Evolutionary conservation across 2,888 invertebrate genomes (phyloP).

Genomic region (Formica aserva): DNA sequence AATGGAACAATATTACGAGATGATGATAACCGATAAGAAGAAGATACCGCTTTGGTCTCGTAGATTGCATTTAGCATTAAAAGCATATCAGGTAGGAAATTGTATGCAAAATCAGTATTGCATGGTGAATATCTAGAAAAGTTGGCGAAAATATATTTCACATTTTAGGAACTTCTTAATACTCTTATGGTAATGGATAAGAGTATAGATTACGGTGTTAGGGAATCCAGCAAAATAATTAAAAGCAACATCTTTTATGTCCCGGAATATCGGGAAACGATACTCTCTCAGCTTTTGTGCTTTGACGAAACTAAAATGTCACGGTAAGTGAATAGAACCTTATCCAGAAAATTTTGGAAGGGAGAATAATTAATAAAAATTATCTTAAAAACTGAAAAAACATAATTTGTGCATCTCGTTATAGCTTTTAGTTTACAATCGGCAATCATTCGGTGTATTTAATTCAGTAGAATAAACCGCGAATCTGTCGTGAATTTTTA

Average conservation of each 20-base stretch:
- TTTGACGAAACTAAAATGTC: constrained; percentile 96
- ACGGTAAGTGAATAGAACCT: constrained; percentile 87
- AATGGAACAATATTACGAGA: constrained; percentile 94
- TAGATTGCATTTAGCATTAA: constrained; percentile 94
- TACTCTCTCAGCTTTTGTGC: constrained; percentile 92
- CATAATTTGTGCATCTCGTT: not conserved
- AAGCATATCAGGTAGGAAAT: constrained; percentile 88
- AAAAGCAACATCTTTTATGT: constrained; percentile 97
- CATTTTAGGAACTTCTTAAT: constrained; percentile 92
- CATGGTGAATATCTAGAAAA: not conserved
- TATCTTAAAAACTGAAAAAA: not conserved
- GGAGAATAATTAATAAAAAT: not conserved
- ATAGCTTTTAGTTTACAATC: constrained; percentile 18
- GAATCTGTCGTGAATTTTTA: constrained; percentile 21
- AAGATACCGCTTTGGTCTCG: constrained; percentile 93
- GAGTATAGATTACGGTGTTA: constrained; percentile 90
- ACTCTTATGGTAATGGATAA: constrained; percentile 94
- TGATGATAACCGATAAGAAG: constrained; percentile 95
- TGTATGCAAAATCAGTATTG: not conserved
- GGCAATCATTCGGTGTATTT: not conserved
- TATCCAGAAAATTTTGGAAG: not conserved
- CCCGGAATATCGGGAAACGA: constrained; percentile 96
- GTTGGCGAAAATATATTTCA: constrained; percentile 27
- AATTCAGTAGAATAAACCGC: constrained; percentile 5
- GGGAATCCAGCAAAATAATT: constrained; percentile 93